Evolutionary conservation across 1,140 invertebrate genomes (phyloP).

Genomic region (Anthonomus grandis): DNA sequence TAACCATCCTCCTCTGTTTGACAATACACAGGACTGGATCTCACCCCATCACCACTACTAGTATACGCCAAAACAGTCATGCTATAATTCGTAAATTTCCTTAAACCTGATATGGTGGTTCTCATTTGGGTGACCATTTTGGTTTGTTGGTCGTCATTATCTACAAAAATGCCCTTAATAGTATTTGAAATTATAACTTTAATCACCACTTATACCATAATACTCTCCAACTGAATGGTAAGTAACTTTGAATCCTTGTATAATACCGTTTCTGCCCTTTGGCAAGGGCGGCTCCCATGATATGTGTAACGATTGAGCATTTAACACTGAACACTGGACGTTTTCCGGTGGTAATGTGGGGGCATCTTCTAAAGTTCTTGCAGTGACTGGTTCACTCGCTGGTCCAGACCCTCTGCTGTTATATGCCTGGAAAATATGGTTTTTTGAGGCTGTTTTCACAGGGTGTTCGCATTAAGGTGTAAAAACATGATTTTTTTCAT

Average conservation of each 20-base stretch:
- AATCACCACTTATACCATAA: constrained; percentile 57
- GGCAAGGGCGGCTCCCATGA: constrained; percentile 81
- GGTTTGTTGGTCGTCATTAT: constrained; percentile 59
- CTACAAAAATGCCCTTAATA: constrained; percentile 38
- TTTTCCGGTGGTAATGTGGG: constrained; percentile 77
- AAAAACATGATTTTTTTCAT: too few relatives aligned
- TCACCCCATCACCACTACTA: constrained; percentile 80
- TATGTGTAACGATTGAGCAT: constrained; percentile 79
- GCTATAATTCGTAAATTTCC: constrained; percentile 91
- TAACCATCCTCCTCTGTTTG: constrained; percentile 89
- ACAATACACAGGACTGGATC: constrained; percentile 79
- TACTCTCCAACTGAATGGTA: constrained; percentile 69
- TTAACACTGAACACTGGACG: constrained; percentile 71
- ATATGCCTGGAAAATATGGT: constrained; percentile 60
- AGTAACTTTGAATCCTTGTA: constrained; percentile 85
- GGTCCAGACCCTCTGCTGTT: constrained; percentile 89
- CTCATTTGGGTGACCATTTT: constrained; percentile 67
- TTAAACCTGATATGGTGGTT: constrained; percentile 63
- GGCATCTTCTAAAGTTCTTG: constrained; percentile 73
- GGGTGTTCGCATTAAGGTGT: too few relatives aligned
- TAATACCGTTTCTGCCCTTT: constrained; percentile 78
- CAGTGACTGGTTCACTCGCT: constrained; percentile 74
- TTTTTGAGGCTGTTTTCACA: too few relatives aligned
- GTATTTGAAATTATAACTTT: not conserved
- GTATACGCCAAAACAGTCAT: constrained; percentile 86